A percentile compares a stretch with the other conserved stretches of the same genome.
Conservation (phyloP, 2,797 vertebrate species). For the Orientallactaga sibirica region DNA sequence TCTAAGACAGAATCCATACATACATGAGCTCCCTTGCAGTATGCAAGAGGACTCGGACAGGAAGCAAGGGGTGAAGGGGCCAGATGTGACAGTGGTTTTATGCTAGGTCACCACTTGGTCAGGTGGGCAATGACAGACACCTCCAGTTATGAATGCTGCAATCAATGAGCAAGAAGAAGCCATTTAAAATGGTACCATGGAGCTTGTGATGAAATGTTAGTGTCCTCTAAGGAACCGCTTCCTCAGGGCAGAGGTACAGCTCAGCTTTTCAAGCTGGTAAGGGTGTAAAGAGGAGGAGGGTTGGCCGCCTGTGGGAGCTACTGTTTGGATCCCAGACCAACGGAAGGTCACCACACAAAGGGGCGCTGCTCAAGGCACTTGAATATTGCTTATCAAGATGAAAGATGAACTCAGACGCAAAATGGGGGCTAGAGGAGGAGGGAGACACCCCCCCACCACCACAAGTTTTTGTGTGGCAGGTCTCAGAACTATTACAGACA, state of each 20-base stretch:
- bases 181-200: conserved; percentile 84
- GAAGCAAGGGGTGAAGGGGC: conserved; percentile 6
- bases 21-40: background rate
- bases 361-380: conserved; percentile 90
- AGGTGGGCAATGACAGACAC: conserved; percentile 57
- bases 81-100: background rate
- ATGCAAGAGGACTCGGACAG: background rate
- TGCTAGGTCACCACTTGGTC: conserved; percentile 15
- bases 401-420: conserved; percentile 82
- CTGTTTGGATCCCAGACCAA: conserved; percentile 49
- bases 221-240: conserved; percentile 85
- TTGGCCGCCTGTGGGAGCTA: conserved; percentile 55
- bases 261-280: conserved; percentile 84
- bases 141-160: conserved; percentile 81
- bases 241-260: conserved; percentile 86
- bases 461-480: conserved; percentile 76
- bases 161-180: conserved; percentile 84
- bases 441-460: background rate
- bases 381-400: conserved; percentile 90
- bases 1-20: background rate
- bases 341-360: conserved; percentile 48
- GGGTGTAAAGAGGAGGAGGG: conserved; percentile 73
- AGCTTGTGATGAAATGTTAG: conserved; percentile 87
- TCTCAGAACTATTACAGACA: conserved; percentile 85
- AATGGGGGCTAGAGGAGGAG: conserved; percentile 48